Percentiles rank a stretch among this genome's conserved stretches.
Conservation (phyloP, 2,888 invertebrate genomes). For the Clostera curtula region DNA sequence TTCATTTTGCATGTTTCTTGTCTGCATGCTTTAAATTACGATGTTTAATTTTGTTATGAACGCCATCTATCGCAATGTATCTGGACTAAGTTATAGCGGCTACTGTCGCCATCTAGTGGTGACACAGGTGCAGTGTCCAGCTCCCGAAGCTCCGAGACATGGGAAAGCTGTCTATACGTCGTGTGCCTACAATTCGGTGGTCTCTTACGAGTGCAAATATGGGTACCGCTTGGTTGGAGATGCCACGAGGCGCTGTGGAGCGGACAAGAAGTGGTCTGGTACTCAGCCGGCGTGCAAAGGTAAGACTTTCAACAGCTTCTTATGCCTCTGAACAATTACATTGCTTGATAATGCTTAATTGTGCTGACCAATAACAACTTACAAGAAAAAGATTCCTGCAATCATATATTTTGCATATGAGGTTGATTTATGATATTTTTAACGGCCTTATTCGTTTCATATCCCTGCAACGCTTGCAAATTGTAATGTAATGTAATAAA, state of each 20-base stretch:
- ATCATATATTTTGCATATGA: no score
- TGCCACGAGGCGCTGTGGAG: conserved; percentile 91
- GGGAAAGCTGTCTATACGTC: conserved; percentile 95
- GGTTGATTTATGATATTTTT: conserved; percentile 1
- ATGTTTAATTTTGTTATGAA: conserved; percentile 18
- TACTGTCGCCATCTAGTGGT: conserved; percentile 79
- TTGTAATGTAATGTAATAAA: no score
- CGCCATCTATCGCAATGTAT: conserved; percentile 38
- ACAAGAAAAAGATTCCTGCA: no score
- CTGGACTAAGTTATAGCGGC: conserved; percentile 47
- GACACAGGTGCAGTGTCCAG: conserved; percentile 94
- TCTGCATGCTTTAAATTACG: conserved; percentile 8
- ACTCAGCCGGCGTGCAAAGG: conserved; percentile 94
- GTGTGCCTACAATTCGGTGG: conserved; percentile 95
- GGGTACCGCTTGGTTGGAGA: conserved; percentile 94
- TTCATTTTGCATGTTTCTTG: conserved; percentile 38
- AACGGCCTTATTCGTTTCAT: not conserved
- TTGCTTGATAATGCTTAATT: no score
- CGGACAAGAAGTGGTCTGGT: conserved; percentile 96
- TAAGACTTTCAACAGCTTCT: conserved; percentile 39
- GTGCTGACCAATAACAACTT: no score
- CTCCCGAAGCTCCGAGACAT: conserved; percentile 92
- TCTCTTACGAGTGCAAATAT: conserved; percentile 96
- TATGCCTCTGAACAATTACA: no score
- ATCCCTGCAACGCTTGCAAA: no score